Evolutionary conservation across 2,113 vertebrate species (phyloP).

Genomic region (Alligator mississippiensis): DNA sequence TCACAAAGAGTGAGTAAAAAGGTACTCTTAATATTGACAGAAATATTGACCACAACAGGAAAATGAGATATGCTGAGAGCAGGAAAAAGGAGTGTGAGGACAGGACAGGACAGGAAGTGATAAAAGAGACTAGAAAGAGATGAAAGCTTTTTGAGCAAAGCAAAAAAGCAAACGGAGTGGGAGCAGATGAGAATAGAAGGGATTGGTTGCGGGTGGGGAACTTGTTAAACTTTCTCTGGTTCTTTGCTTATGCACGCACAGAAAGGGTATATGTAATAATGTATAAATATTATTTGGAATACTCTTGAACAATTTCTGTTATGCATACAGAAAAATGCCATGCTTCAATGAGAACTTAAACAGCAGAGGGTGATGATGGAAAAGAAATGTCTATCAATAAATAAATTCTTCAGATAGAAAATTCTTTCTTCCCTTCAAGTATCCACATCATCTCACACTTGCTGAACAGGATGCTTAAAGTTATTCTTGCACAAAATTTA

Average conservation of each 20-base stretch:
- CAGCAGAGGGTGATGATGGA: neutral
- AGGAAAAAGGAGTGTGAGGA: neutral
- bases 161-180: neutral
- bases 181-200: neutral
- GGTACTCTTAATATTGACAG: rapidly evolving
- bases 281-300: neutral
- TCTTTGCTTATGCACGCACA: rapidly evolving
- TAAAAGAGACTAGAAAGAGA: rapidly evolving
- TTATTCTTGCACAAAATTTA: neutral
- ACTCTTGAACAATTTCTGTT: rapidly evolving
- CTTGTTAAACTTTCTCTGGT: neutral
- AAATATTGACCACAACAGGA: rapidly evolving
- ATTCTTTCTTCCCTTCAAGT: neutral
- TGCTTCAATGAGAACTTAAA: neutral
- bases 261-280: neutral
- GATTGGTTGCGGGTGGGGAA: neutral
- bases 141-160: neutral
- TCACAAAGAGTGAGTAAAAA: neutral
- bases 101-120: neutral
- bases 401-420: neutral
- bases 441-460: neutral
- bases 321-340: neutral
- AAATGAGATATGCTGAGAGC: neutral
- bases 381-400: neutral
- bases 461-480: neutral